Percentiles rank a stretch among this genome's conserved stretches.
phyloP scores from a whole-genome alignment of 2,888 invertebrate species.

The Nemotelus pantherinus region DNA sequence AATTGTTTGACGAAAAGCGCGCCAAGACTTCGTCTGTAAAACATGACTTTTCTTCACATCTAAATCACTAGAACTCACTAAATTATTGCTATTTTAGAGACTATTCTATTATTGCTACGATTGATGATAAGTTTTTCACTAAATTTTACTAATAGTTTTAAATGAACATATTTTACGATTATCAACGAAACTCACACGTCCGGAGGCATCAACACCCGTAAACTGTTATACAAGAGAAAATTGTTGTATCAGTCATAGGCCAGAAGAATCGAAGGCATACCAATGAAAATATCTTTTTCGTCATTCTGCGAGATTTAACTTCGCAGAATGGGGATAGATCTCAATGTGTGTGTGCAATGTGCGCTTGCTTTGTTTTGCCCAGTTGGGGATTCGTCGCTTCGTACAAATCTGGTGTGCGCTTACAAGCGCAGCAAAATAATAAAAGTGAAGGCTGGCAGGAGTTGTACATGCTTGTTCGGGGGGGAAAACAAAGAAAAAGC shows the following conservation, averaged over 20 bases:
- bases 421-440: too few species aligned
- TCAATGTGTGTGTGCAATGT: background rate
- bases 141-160: slow-evolving; percentile 5
- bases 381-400: slow-evolving; percentile 29
- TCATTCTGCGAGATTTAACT: slow-evolving; percentile 3
- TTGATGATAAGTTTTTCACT: background rate
- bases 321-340: background rate
- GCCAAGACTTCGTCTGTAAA: slow-evolving; percentile 21
- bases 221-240: slow-evolving; percentile 40
- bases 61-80: background rate
- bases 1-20: slow-evolving; percentile 4
- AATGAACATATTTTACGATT: slow-evolving; percentile 27
- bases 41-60: background rate
- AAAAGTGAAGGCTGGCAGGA: too few species aligned
- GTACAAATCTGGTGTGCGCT: too few species aligned
- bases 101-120: too few species aligned
- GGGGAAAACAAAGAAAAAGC: too few species aligned
- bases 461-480: too few species aligned
- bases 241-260: slow-evolving; percentile 26
- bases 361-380: background rate
- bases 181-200: slow-evolving; percentile 38
- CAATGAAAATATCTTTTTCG: slow-evolving; percentile 27
- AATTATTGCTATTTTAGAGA: too few species aligned
- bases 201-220: slow-evolving; percentile 38
- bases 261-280: slow-evolving; percentile 7